Evolutionary conservation across 1,140 invertebrate genomes (phyloP).

Genomic region (Ceratina japonica): DNA sequence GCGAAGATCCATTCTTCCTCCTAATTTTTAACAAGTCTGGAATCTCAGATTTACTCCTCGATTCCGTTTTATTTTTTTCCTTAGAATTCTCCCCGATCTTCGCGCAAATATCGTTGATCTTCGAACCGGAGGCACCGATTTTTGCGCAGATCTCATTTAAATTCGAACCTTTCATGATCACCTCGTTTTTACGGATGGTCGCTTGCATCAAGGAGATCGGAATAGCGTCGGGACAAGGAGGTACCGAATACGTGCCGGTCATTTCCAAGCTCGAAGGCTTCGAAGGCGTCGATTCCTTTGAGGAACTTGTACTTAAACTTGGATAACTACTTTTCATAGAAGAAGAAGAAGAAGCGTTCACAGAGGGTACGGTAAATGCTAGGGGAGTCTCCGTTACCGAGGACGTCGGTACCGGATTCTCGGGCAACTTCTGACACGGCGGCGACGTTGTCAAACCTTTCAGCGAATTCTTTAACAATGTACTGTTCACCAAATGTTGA

Average conservation of each 20-base stretch:
- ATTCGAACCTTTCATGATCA: constrained; percentile 71
- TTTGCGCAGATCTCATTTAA: constrained; percentile 74
- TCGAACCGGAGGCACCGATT: constrained; percentile 72
- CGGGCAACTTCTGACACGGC: constrained; percentile 34
- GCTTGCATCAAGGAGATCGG: constrained; percentile 76
- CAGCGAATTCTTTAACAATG: constrained; percentile 28
- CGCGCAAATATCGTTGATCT: constrained; percentile 77
- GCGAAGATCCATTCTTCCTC: constrained; percentile 61
- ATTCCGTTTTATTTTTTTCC: constrained; percentile 74
- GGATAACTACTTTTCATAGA: constrained; percentile 63
- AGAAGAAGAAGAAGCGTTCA: constrained; percentile 63
- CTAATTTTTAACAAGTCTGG: constrained; percentile 76
- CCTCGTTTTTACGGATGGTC: constrained; percentile 69
- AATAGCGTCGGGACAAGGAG: constrained; percentile 77
- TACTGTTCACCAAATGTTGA: constrained; percentile 76
- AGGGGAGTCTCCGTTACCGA: constrained; percentile 37
- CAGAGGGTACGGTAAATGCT: constrained; percentile 52
- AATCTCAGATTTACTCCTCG: constrained; percentile 69
- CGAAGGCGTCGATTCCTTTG: constrained; percentile 18
- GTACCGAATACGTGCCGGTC: constrained; percentile 64
- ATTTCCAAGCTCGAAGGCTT: constrained; percentile 54
- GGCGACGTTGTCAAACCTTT: constrained; percentile 18
- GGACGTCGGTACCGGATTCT: constrained; percentile 18
- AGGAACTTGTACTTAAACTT: background rate
- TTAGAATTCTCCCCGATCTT: constrained; percentile 77